Evolutionary conservation across 2,113 vertebrate species (phyloP).

Genomic region (Eleginops maclovinus): DNA sequence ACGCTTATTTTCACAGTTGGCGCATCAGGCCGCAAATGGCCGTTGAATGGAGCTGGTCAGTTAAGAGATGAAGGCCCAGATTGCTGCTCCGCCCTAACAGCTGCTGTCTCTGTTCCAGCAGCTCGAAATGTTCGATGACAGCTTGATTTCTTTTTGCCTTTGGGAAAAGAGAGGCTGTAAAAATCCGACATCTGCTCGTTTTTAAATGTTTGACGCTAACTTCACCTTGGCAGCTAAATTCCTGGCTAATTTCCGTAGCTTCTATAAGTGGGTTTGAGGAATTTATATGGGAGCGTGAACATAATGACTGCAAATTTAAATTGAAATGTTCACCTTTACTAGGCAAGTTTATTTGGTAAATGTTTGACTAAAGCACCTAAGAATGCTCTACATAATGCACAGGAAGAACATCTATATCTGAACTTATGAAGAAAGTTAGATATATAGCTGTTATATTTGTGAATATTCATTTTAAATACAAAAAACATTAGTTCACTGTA

Average conservation of each 20-base stretch:
- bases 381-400: no score
- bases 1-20: slow-evolving; percentile 78
- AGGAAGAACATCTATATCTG: background rate
- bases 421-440: background rate
- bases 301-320: background rate
- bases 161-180: slow-evolving; percentile 12
- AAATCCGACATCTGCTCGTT: slow-evolving; percentile 34
- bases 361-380: background rate
- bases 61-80: slow-evolving; percentile 43
- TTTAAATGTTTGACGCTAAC: background rate
- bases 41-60: slow-evolving; percentile 44
- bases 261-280: background rate
- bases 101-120: slow-evolving; percentile 50
- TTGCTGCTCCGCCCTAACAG: slow-evolving; percentile 55
- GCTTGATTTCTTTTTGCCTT: slow-evolving; percentile 56
- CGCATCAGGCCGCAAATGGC: slow-evolving; percentile 60
- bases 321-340: background rate
- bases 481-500: background rate
- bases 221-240: background rate
- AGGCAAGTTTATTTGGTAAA: background rate
- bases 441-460: background rate
- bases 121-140: slow-evolving; percentile 45
- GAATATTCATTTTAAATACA: background rate
- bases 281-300: background rate
- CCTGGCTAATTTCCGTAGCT: background rate